These are phyloP conservation scores for Eulithis prunata DNA, from an alignment of 2,888 invertebrate species.

Conservation along the genomic window DNA sequence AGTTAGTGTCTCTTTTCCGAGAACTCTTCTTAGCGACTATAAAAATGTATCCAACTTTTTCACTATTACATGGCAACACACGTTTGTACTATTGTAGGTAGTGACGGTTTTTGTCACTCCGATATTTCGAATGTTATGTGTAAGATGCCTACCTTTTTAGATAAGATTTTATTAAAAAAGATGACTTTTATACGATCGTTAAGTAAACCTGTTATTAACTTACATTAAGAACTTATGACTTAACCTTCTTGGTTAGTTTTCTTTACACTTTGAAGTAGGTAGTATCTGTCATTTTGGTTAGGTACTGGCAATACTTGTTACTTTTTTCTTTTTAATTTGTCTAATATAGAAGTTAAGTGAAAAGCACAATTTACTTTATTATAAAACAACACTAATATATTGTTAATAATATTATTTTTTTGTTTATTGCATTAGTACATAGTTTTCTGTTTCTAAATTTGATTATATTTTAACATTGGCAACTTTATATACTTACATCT, in stretches of 20 bases:
- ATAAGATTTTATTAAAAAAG: slow-evolving; percentile 81
- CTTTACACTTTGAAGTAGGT: slow-evolving; percentile 47
- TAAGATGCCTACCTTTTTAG: slow-evolving; percentile 79
- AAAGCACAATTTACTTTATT: slow-evolving; percentile 79
- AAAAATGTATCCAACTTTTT: slow-evolving; percentile 72
- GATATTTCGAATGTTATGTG: slow-evolving; percentile 55
- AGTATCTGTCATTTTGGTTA: slow-evolving; percentile 44
- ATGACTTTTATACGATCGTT: slow-evolving; percentile 84
- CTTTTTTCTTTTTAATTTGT: slow-evolving; percentile 70
- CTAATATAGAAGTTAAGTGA: slow-evolving; percentile 79
- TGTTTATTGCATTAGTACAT: slow-evolving; percentile 64
- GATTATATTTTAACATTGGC: slow-evolving; percentile 70
- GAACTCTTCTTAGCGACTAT: slow-evolving; percentile 57
- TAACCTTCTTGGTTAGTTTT: slow-evolving; percentile 71
- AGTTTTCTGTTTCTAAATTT: slow-evolving; percentile 61
- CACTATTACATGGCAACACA: slow-evolving; percentile 69
- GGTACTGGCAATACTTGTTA: slow-evolving; percentile 59
- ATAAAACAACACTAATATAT: slow-evolving; percentile 80
- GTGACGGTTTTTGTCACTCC: slow-evolving; percentile 59
- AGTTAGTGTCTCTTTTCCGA: slow-evolving; percentile 64
- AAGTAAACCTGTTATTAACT: slow-evolving; percentile 82
- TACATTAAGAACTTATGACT: slow-evolving; percentile 78
- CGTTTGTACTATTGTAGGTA: slow-evolving; percentile 65
- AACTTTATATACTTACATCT: slow-evolving; percentile 54
- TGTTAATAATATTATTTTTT: slow-evolving; percentile 81